Base-by-base conservation (phyloP, 1,140 invertebrate genomes). In the Lethrus apterus region DNA sequence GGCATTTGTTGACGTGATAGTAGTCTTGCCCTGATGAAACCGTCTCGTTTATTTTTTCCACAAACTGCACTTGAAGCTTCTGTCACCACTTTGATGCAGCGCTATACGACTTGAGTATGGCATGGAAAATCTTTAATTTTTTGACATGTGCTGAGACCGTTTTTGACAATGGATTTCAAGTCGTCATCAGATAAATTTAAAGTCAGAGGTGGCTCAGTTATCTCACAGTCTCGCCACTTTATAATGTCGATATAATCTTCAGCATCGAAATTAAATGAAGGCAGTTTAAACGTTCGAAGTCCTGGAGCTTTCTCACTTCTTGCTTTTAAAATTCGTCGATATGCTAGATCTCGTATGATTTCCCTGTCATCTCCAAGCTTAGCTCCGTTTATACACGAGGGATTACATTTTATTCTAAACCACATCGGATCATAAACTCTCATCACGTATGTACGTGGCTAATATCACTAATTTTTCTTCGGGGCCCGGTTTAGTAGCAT, bases 401-500 rank as follows among this genome's bases (percentile, higher is more conserved):
- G 21, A 34, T 54, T 48, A 20, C 31, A 19, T 45, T 54, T 55
- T 29, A 55, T 55, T 21, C 13, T 33, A 21, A 55, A 55, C 52
- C 52, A 55, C 34, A 45, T 46, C 3, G 45, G 52, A n/a, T 21
- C 45, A 48, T 55, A 55, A 49, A 52, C 44, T 42, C 38, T 33
- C 24, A 45, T 20, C 18, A 45, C 32, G 18, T 44, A n/a, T n/a
- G n/a, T n/a, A 43, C 11, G 40, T 52, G 33, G 47, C 50, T 50
- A 36, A 47, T 31, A 32, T 47, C 45, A 33, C 43, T 11, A 44
- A 44, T 18, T 44, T 44, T 18, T 33, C 11, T 10, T 23, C 3
- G 4, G 41, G 41, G 11, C 8, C 23, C 20, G 17, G 2, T 20
- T 4, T 33, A n/a, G 41, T 9, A 4, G 31, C 19, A 44, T 44